These are phyloP conservation scores for Lasioglossum vierecki DNA, from an alignment of 2,888 invertebrate species.

Conservation along the genomic window DNA sequence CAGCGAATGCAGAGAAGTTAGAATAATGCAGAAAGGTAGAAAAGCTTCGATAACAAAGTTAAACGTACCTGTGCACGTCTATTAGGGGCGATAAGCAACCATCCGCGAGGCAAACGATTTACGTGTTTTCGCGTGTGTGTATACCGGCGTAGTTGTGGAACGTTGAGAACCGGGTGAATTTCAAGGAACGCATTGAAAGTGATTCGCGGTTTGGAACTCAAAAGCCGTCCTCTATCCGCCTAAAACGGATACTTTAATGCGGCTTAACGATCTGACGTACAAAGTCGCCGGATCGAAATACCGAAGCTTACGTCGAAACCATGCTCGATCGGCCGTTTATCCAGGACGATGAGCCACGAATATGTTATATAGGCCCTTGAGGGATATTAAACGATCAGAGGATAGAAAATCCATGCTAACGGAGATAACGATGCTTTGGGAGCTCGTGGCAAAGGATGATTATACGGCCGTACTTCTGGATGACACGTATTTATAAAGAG, in stretches of 20 bases:
- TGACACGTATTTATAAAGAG: conserved; percentile 25
- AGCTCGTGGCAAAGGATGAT: conserved; percentile 17
- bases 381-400: conserved; percentile 47
- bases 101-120: not conserved
- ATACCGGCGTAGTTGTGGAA: not conserved
- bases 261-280: conserved; percentile 59
- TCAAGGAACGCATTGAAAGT: conserved; percentile 19
- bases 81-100: not conserved
- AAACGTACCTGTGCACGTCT: not conserved
- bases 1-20: not conserved
- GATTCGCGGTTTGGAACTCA: conserved; percentile 28
- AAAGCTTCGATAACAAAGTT: not conserved
- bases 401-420: conserved; percentile 49
- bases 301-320: conserved; percentile 57
- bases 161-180: not conserved
- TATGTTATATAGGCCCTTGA: conserved; percentile 45
- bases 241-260: conserved; percentile 51
- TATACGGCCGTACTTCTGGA: conserved; percentile 18
- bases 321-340: conserved; percentile 42
- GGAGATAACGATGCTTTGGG: conserved; percentile 34
- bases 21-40: not conserved
- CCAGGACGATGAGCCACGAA: conserved; percentile 49
- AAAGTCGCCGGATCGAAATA: conserved; percentile 60
- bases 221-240: conserved; percentile 6
- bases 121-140: not conserved